Base-by-base conservation (phyloP, 2,797 vertebrate genomes). In the Sternarchorhynchus goeldii region DNA sequence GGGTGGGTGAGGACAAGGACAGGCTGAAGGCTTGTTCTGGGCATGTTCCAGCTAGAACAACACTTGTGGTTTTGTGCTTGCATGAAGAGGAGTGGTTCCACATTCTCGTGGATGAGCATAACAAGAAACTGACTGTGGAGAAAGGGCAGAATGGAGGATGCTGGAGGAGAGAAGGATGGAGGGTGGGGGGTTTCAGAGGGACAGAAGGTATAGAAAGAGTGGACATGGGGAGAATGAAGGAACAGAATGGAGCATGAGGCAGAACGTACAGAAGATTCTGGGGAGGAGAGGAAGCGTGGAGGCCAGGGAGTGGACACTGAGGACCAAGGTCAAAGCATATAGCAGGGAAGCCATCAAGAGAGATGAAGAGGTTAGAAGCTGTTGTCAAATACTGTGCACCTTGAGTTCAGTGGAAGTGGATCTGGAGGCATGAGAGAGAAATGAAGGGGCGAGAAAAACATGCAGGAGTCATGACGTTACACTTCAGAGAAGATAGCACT, bases 61-160 rank as follows among this genome's bases (percentile, higher is more conserved):
- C 94, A 93, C 82, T 90, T 94, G 95, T 90, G 95, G 94, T 90
- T 93, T 92, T 93, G 89, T 92, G 82, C 93, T 95, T 88, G 91
- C 94, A 95, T 95, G 95, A 94, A 94, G 93, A 94, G 94, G 94
- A 94, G 80, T 76, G 75, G 83, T 78, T 96, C 95, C 95, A 96
- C 91, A 90, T 88, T 87, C 91, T 94, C 91, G 94, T 94, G 95
- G 95, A 92, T 91, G 83, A 93, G 89, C 90, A 89, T 95, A 95
- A 95, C 94, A 92, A 93, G 93, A 90, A 90, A 90, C 94, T 94
- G 94, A 94, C 92, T 93, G 92, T 87, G 92, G 85, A 94, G 93
- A 94, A 92, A 92, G 91, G 90, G 91, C 93, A 92, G 91, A 91
- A 87, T 58, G 89, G 83, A 88, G 60, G 86, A 87, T 84, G 81